These are phyloP conservation scores for Channa maculata DNA, from an alignment of 2,113 vertebrate genomes.

Conservation along the genomic window DNA sequence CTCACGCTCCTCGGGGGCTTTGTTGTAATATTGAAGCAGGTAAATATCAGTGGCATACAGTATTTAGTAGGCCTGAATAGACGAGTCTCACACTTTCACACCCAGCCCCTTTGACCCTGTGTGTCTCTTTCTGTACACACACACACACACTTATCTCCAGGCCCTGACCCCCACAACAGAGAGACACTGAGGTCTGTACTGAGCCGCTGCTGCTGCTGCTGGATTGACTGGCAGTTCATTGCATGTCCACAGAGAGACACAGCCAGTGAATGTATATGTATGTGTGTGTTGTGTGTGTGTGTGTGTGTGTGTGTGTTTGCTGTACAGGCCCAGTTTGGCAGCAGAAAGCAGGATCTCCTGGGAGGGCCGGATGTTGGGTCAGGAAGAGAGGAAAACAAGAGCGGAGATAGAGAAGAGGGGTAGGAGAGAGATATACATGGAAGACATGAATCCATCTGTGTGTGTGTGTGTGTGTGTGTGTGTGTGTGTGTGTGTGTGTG, in stretches of 20 bases:
- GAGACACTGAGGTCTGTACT: slow-evolving; percentile 56
- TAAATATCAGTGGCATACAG: slow-evolving; percentile 67
- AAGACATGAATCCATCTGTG: slow-evolving; percentile 34
- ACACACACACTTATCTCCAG: slow-evolving; percentile 38
- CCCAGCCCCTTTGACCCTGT: slow-evolving; percentile 58
- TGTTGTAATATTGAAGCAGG: slow-evolving; percentile 58
- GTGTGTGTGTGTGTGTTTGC: slow-evolving; percentile 16
- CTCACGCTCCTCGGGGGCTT: slow-evolving; percentile 36
- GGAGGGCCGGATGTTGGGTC: slow-evolving; percentile 68
- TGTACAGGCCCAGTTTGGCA: slow-evolving; percentile 55
- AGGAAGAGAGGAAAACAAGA: slow-evolving; percentile 71
- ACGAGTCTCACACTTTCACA: slow-evolving; percentile 43
- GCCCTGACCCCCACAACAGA: slow-evolving; percentile 57
- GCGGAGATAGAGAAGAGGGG: slow-evolving; percentile 47
- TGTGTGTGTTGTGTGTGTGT: slow-evolving; percentile 34
- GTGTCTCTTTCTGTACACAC: slow-evolving; percentile 26
- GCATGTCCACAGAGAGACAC: slow-evolving; percentile 54
- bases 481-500: slow-evolving; percentile 15
- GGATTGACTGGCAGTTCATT: slow-evolving; percentile 72
- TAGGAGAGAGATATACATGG: slow-evolving; percentile 48
- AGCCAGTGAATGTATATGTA: slow-evolving; percentile 27
- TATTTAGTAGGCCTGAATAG: slow-evolving; percentile 68
- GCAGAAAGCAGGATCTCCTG: slow-evolving; percentile 67
- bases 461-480: slow-evolving; percentile 21
- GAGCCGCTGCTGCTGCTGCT: slow-evolving; percentile 49